phyloP scores from a whole-genome alignment of 2,888 invertebrate species.

The Iphiclides podalirius region DNA sequence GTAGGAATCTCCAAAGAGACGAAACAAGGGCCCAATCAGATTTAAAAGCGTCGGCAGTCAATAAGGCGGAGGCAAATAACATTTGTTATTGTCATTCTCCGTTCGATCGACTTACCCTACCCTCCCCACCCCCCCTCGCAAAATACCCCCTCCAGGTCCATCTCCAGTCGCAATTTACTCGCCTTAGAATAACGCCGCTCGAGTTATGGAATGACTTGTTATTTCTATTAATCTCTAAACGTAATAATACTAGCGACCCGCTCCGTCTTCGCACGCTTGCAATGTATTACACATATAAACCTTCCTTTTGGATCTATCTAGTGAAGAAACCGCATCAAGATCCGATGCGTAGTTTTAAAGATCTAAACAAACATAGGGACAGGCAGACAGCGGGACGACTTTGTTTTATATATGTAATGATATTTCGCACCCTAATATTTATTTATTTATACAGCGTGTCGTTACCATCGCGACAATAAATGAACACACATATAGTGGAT shows the following conservation, averaged over 20 bases:
- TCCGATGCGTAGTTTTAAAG: too few relatives aligned
- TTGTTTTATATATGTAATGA: too few relatives aligned
- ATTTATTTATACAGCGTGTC: too few relatives aligned
- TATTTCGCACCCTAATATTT: too few relatives aligned
- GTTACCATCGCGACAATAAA: too few relatives aligned
- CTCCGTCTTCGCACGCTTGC: background rate
- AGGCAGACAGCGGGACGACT: too few relatives aligned
- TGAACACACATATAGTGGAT: too few relatives aligned
- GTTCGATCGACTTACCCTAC: slow-evolving; percentile 24
- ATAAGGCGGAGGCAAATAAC: slow-evolving; percentile 45
- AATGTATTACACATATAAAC: too few relatives aligned
- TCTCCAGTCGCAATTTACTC: slow-evolving; percentile 20
- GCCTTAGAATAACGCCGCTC: slow-evolving; percentile 16
- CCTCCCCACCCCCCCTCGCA: slow-evolving; percentile 16
- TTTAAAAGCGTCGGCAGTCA: slow-evolving; percentile 52
- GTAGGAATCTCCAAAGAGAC: slow-evolving; percentile 30
- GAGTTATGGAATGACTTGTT: background rate
- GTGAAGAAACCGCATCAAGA: too few relatives aligned
- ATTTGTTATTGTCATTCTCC: slow-evolving; percentile 43
- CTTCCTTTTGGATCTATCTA: too few relatives aligned
- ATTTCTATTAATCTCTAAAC: background rate
- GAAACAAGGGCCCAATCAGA: slow-evolving; percentile 46
- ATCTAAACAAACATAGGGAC: too few relatives aligned
- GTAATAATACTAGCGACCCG: too few relatives aligned
- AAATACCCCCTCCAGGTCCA: background rate